Percentiles rank a stretch among this genome's conserved stretches.
These are phyloP conservation scores for Drosophila lacicola DNA, from an alignment of 2,888 invertebrate species.

Conservation along the genomic window DNA sequence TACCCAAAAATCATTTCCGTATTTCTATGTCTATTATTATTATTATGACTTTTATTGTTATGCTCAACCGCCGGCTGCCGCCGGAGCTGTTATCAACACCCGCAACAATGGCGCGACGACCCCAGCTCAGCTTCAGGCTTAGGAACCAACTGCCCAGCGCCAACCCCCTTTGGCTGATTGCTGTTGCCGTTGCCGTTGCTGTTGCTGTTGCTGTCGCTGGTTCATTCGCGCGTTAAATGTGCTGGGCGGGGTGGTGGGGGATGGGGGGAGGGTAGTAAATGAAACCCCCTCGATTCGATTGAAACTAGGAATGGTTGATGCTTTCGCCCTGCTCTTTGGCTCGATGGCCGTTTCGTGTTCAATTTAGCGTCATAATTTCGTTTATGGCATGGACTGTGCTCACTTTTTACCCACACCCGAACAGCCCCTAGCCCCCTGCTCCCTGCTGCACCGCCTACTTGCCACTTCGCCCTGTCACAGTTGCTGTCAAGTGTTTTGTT, in stretches of 20 bases:
- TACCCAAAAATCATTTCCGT: conserved; percentile 72
- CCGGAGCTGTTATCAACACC: conserved; percentile 58
- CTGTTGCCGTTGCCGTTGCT: conserved; percentile 44
- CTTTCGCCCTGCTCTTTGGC: conserved; percentile 54
- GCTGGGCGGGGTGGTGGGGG: conserved; percentile 10
- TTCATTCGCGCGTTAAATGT: conserved; percentile 77
- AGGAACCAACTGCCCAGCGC: conserved; percentile 42
- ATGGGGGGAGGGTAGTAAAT: conserved; percentile 29
- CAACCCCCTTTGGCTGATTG: conserved; percentile 58
- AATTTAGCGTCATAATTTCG: conserved; percentile 82
- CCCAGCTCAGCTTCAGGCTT: conserved; percentile 54
- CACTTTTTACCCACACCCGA: conserved; percentile 36
- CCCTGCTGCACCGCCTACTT: not conserved
- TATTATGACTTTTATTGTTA: conserved; percentile 82
- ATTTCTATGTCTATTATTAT: conserved; percentile 76
- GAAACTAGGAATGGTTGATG: conserved; percentile 48
- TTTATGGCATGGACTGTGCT: conserved; percentile 71
- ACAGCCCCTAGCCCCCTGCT: not conserved
- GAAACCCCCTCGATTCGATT: conserved; percentile 42
- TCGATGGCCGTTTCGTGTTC: conserved; percentile 76
- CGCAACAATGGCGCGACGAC: conserved; percentile 51
- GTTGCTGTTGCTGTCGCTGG: conserved; percentile 40
- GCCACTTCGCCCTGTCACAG: conserved; percentile 25
- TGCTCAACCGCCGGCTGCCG: conserved; percentile 43
- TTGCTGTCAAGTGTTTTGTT: conserved; percentile 79